Evolutionary conservation across 2,888 invertebrate species (phyloP).

Genomic region (Tipula unca): DNA sequence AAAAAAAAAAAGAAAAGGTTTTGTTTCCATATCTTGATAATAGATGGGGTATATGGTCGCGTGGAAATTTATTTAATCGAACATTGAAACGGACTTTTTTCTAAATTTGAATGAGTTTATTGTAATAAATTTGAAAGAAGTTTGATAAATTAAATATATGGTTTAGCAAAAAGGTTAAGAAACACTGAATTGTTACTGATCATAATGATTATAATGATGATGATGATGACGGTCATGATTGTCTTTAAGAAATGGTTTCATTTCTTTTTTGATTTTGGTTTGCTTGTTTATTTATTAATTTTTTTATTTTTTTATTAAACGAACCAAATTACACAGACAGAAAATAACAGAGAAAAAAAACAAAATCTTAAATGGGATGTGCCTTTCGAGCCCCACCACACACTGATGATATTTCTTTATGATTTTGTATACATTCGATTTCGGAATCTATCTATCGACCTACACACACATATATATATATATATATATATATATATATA

Average conservation of each 20-base stretch:
- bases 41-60: too few species aligned
- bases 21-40: too few species aligned
- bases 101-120: too few species aligned
- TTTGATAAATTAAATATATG: too few species aligned
- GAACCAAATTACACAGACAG: not conserved
- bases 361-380: not conserved
- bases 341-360: not conserved
- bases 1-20: too few species aligned
- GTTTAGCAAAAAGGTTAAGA: not conserved
- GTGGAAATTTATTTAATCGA: too few species aligned
- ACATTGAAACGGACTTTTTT: too few species aligned
- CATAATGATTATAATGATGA: not conserved
- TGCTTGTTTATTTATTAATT: not conserved
- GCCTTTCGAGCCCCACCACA: not conserved
- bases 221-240: not conserved
- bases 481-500: too few species aligned
- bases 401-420: not conserved
- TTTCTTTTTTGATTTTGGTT: not conserved
- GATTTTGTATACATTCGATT: not conserved
- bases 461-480: not conserved
- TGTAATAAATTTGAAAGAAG: too few species aligned
- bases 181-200: not conserved
- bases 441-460: not conserved
- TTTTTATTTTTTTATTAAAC: not conserved
- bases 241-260: not conserved